A percentile compares a stretch with the other conserved stretches of the same genome.
Evolutionary conservation across 92 coral and sea anemone species (phyloP).

Genomic region (Metridium senile): DNA sequence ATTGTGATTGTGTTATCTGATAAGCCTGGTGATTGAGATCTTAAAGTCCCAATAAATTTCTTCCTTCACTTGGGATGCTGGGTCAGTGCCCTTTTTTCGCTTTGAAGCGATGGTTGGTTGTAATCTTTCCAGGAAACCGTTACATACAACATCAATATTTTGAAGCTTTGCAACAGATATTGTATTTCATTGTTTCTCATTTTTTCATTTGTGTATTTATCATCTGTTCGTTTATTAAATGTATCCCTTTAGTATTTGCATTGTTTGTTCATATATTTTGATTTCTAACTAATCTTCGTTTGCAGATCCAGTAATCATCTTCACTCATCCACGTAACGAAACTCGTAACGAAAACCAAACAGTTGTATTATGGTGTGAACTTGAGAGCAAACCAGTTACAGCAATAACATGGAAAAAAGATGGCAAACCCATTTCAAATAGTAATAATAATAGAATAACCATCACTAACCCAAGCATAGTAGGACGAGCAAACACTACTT

Average conservation of each 20-base stretch:
- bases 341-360: slow-evolving; percentile 26
- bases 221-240: too few species aligned
- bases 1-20: too few species aligned
- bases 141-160: too few species aligned
- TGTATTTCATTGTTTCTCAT: too few species aligned
- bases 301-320: slow-evolving; percentile 29
- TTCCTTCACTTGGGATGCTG: too few species aligned
- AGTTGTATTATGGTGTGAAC: slow-evolving; percentile 31
- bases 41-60: too few species aligned
- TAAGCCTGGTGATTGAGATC: too few species aligned
- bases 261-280: background rate
- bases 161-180: too few species aligned
- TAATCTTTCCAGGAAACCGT: too few species aligned
- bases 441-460: slow-evolving; percentile 6
- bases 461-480: background rate
- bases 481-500: background rate
- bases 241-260: background rate
- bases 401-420: slow-evolving; percentile 42
- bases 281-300: background rate
- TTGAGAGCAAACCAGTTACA: slow-evolving; percentile 13
- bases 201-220: too few species aligned
- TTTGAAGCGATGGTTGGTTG: too few species aligned
- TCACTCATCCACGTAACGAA: background rate
- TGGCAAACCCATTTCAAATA: background rate
- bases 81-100: too few species aligned